Conservation (phyloP, 2,797 vertebrate genomes). For the Coendou prehensilis region DNA sequence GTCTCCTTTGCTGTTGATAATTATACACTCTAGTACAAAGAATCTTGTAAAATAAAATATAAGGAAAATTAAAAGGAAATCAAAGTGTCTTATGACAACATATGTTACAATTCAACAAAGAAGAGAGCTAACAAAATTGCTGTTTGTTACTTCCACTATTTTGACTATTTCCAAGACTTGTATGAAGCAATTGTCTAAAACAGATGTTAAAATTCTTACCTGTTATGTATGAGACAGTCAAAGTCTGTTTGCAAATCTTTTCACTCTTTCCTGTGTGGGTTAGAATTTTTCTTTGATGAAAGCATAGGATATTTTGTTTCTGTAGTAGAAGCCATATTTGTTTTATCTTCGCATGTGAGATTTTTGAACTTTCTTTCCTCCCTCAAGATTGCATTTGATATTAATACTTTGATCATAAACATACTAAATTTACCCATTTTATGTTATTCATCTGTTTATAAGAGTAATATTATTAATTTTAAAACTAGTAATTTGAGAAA, state of each 20-base stretch:
- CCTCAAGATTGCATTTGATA: background rate
- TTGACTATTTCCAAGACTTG: constrained; percentile 69
- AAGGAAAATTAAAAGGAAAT: constrained; percentile 3
- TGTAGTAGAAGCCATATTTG: background rate
- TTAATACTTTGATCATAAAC: constrained; percentile 64
- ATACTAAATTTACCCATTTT: background rate
- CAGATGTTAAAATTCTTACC: constrained; percentile 69
- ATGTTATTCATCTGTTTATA: background rate
- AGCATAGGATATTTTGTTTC: background rate
- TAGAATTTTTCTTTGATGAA: constrained; percentile 75
- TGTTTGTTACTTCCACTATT: constrained; percentile 65
- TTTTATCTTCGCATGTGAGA: constrained; percentile 69
- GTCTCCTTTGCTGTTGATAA: constrained; percentile 62
- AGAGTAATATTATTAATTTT: background rate
- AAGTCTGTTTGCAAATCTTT: constrained; percentile 77
- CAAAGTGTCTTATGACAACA: background rate
- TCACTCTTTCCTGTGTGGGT: constrained; percentile 65
- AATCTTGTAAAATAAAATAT: too few relatives aligned
- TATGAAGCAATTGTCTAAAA: constrained; percentile 77
- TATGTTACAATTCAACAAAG: constrained; percentile 56
- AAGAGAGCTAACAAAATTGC: constrained; percentile 54
- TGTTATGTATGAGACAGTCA: constrained; percentile 27
- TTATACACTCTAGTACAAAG: constrained; percentile 46
- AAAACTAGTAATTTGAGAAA: constrained; percentile 27
- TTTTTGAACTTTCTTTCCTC: constrained; percentile 4